These are phyloP conservation scores for Cromileptes altivelis DNA, from an alignment of 2,113 vertebrate genomes.

Conservation along the genomic window DNA sequence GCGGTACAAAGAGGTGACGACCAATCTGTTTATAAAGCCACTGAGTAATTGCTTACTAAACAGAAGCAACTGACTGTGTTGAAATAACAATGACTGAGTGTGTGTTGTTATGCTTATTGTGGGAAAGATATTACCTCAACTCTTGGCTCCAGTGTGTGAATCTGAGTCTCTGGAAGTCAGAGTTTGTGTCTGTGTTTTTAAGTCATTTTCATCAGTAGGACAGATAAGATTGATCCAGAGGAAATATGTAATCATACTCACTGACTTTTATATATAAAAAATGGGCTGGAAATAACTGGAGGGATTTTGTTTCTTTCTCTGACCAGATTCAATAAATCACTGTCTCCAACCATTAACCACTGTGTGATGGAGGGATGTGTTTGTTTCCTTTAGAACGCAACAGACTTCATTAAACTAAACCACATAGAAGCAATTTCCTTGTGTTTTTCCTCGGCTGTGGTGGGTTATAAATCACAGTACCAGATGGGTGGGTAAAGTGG, in stretches of 20 bases:
- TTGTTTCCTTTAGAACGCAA: slow-evolving; percentile 64
- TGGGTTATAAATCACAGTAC: slow-evolving; percentile 75
- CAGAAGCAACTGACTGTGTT: slow-evolving; percentile 29
- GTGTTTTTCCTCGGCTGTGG: slow-evolving; percentile 64
- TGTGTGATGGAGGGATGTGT: slow-evolving; percentile 40
- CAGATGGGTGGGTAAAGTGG: slow-evolving; percentile 66
- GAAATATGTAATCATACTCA: slow-evolving; percentile 52
- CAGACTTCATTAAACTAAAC: slow-evolving; percentile 50
- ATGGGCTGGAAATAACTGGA: slow-evolving; percentile 1
- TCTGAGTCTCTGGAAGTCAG: slow-evolving; percentile 30
- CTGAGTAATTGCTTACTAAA: slow-evolving; percentile 1
- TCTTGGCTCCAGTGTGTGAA: slow-evolving; percentile 43
- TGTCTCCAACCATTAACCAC: slow-evolving; percentile 51
- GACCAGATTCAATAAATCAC: slow-evolving; percentile 52
- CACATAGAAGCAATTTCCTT: slow-evolving; percentile 70
- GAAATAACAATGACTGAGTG: slow-evolving; percentile 36
- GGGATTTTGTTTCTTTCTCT: slow-evolving; percentile 42
- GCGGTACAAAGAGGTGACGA: background rate
- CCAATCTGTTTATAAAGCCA: background rate
- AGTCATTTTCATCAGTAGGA: slow-evolving; percentile 48
- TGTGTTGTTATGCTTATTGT: slow-evolving; percentile 44
- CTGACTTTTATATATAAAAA: slow-evolving; percentile 20
- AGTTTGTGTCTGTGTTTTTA: slow-evolving; percentile 56
- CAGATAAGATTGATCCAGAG: slow-evolving; percentile 46
- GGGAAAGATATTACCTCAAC: slow-evolving; percentile 67